A percentile compares a stretch with the other conserved stretches of the same genome.
Evolutionary conservation across 2,797 vertebrate genomes (phyloP).

Genomic region (Poliocrania exsul): DNA sequence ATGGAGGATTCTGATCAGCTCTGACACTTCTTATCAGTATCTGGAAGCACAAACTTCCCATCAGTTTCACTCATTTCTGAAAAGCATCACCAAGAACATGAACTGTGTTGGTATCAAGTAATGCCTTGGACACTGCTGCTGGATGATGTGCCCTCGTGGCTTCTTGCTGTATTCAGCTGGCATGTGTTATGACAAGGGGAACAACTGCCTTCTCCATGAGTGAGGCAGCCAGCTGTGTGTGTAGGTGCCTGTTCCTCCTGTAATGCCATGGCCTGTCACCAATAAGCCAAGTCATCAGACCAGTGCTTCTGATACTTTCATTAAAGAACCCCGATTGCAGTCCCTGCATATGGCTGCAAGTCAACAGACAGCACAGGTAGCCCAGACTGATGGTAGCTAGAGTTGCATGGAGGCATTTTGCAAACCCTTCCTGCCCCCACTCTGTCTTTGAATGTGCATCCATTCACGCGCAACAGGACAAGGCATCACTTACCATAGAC

Average conservation of each 20-base stretch:
- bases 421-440: background rate
- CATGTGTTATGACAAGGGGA: rapidly evolving
- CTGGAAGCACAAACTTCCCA: background rate
- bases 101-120: background rate
- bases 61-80: background rate
- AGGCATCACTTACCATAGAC: conserved; percentile 88
- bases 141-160: background rate
- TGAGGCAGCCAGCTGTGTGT: background rate
- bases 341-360: background rate
- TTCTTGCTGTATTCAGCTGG: background rate
- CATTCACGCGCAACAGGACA: rapidly evolving
- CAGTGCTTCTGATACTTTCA: background rate
- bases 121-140: background rate
- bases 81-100: background rate
- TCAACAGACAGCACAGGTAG: background rate
- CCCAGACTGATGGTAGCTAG: background rate
- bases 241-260: background rate
- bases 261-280: background rate
- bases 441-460: rapidly evolving
- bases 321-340: background rate
- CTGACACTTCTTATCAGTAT: background rate
- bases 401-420: rapidly evolving
- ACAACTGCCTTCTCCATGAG: rapidly evolving
- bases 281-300: background rate
- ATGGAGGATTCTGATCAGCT: background rate